Conservation (phyloP, 1,140 invertebrate species). For the Drosophila pallidifrons region DNA sequence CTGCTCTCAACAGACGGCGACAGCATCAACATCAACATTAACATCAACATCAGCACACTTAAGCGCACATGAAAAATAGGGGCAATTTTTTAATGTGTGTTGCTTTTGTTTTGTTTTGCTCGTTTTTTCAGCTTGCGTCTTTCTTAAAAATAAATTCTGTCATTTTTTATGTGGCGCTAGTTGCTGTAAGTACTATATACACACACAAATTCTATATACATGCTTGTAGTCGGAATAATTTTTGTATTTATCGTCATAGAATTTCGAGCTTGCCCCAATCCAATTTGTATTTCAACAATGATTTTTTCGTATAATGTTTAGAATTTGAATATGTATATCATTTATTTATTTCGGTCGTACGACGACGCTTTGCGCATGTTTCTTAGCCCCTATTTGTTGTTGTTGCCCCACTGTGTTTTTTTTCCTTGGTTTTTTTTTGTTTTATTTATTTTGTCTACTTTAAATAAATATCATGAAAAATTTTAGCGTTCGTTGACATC, state of each 20-base stretch:
- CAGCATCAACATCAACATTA: not conserved
- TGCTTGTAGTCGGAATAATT: not conserved
- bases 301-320: conserved; percentile 71
- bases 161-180: conserved; percentile 65
- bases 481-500: conserved; percentile 78
- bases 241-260: conserved; percentile 34
- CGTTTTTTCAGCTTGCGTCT: conserved; percentile 12
- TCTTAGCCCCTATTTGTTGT: conserved; percentile 42
- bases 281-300: conserved; percentile 71
- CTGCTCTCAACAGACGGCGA: not conserved
- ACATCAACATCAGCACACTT: conserved; percentile 14
- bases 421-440: conserved; percentile 43
- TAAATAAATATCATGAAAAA: conserved; percentile 81
- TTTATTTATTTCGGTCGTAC: conserved; percentile 53
- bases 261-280: conserved; percentile 42
- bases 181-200: conserved; percentile 32
- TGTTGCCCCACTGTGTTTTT: conserved; percentile 38
- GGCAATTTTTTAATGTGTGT: conserved; percentile 15
- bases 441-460: conserved; percentile 78
- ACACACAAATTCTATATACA: not conserved
- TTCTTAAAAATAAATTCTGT: conserved; percentile 54
- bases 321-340: conserved; percentile 74
- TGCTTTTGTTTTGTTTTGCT: not conserved
- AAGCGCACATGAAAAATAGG: conserved; percentile 13
- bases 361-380: conserved; percentile 68